Percentiles rank a stretch among this genome's conserved stretches.
phyloP scores from a whole-genome alignment of 2,888 invertebrate species.

The Chaetoderma sp. region DNA sequence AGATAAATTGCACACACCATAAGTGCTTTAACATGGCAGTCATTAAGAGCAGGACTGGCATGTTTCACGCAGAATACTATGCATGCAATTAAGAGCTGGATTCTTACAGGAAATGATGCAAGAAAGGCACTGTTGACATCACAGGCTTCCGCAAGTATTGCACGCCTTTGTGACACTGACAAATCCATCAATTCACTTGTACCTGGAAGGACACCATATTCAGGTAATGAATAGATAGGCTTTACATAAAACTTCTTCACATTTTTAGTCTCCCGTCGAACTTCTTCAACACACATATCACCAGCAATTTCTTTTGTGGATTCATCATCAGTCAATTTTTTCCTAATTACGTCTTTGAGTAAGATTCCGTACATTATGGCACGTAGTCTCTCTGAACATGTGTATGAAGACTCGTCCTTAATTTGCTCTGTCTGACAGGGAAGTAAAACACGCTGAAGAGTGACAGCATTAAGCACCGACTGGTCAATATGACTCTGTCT shows the following conservation, averaged over 20 bases:
- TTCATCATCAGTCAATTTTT: background rate
- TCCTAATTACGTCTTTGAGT: slow-evolving; percentile 34
- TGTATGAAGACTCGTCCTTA: slow-evolving; percentile 47
- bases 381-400: slow-evolving; percentile 51
- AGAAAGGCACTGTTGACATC: background rate
- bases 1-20: slow-evolving; percentile 36
- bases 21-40: slow-evolving; percentile 39
- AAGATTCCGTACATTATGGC: slow-evolving; percentile 61
- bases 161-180: slow-evolving; percentile 10
- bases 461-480: slow-evolving; percentile 73
- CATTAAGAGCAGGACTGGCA: slow-evolving; percentile 45
- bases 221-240: slow-evolving; percentile 29
- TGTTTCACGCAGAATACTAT: slow-evolving; percentile 47
- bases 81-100: slow-evolving; percentile 29
- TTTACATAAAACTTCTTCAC: slow-evolving; percentile 41
- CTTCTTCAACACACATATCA: slow-evolving; percentile 45
- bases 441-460: slow-evolving; percentile 57
- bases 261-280: slow-evolving; percentile 45
- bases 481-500: slow-evolving; percentile 76
- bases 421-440: slow-evolving; percentile 61
- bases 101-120: slow-evolving; percentile 13
- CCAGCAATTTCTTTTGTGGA: background rate
- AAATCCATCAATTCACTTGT: slow-evolving; percentile 27
- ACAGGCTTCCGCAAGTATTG: slow-evolving; percentile 18
- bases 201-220: slow-evolving; percentile 32